Base-by-base conservation (phyloP, 2,797 vertebrate species). In the Melopsittacus undulatus region DNA sequence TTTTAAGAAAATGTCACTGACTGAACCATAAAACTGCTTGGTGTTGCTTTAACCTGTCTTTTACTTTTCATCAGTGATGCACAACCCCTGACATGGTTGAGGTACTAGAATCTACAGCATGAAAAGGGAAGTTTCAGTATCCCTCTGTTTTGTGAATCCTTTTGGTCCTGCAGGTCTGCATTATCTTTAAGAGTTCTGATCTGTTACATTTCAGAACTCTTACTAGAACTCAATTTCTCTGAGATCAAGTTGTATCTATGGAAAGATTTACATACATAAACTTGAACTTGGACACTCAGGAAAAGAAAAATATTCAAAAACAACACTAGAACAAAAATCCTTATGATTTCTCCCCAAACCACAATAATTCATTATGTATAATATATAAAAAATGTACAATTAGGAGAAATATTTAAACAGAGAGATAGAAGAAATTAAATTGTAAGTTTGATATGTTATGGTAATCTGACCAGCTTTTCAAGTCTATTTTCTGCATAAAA, bases 291-390 rank as follows among this genome's bases (percentile, higher is more conserved):
- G 30, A 24, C 16, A 32, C 23, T 32, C 15, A 11, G 23, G 20
- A 5, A 43, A 43, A 43, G 43, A 3, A 49, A 45, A 52, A 36
- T 36, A 1, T n/a, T 64, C 20, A 23, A 80, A 88, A 83, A 30
- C 12, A 30, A 13, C 6, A 15, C 40, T 22, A 4, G 42, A 36
- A 34, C 5, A 87, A 83, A 45, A 16, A 36, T 38, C 9, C 2
- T 9, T n/a, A 10, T 3, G 1, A 61, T 24, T 80, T 68, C 18
- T 72, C 32, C 26, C 3, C 4, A 43, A 59, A 78, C 48, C 34
- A 19, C 2, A 8, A 18, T 3, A 51, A 18, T 18, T 24, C 27
- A 2, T 43, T 7, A 9, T 23, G 3, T 32, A 2, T 4, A 64
- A 38, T 1, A 27, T 21, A 6, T 0, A 57, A 66, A 79, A 45